Base-by-base conservation (phyloP, 2,888 invertebrate species). In the Sarcophaga variegata region DNA sequence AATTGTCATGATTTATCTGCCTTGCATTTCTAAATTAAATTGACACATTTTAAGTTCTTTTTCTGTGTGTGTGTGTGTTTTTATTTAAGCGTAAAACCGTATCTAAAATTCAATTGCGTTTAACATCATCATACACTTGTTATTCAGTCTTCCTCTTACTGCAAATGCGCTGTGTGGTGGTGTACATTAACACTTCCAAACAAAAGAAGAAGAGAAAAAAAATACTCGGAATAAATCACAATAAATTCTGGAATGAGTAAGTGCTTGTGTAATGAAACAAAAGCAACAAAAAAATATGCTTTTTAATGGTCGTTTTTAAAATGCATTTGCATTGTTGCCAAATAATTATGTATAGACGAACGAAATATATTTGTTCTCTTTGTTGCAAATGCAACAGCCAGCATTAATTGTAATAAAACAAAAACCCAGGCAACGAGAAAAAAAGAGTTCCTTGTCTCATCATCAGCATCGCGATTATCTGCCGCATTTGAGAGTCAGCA, bases 371-470 rank as follows among this genome's bases (percentile, higher is more conserved):
- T 54, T 54, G 12, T 14, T 54, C 5, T 54, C 54, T 54, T 54
- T 54, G 54, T 54, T 54, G 4, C 60, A 71, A 70, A 59, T 64
- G 76, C 76, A 82, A 76, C 81, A 70, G 70, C 76, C 81, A 70
- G 70, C 76, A 25, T 64, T 63, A 63, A 37, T 63, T 25, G 20
- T 62, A 81, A 67, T 37, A 37, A 37, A 37, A 37, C 37, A 37
- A 37, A 37, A 37, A 0, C 37, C 6, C 37, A 37, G 37, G 6
- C 37, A 37, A 37, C 37, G 6, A 37, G 1, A 49, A 49, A 49
- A 49, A 49, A 14, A 49, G 0, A 49, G 4, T 14, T 49, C 1
- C 54, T 14, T 54, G 12, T 14, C 17, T 14, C 54, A 54, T 37
- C 54, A 54, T 54, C 54, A 17, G 3, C 54, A 54, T 14, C 54